Conservation (phyloP, 2,888 invertebrate genomes). For the Eledona agricola region DNA sequence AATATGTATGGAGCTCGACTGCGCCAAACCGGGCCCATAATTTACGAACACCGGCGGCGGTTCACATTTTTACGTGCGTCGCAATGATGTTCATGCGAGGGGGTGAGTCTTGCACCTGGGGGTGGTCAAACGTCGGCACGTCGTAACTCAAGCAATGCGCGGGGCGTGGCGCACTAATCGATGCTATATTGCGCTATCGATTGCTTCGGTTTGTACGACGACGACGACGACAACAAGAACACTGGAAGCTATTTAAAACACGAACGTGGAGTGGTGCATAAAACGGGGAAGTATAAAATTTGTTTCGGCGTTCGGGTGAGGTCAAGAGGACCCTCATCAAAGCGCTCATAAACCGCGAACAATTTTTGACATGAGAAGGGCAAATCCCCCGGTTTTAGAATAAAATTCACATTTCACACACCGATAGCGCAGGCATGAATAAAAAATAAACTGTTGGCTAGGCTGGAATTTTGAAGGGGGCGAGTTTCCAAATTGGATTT, state of each 20-base stretch:
- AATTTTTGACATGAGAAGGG: conserved; percentile 60
- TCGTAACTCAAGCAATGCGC: conserved; percentile 61
- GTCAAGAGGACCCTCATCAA: conserved; percentile 57
- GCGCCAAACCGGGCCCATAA: conserved; percentile 52
- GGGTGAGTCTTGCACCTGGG: conserved; percentile 32
- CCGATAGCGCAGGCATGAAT: conserved; percentile 46
- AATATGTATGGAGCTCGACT: conserved; percentile 54
- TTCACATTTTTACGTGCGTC: conserved; percentile 33
- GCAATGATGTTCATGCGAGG: conserved; percentile 20
- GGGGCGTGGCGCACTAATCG: conserved; percentile 63
- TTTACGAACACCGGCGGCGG: conserved; percentile 50
- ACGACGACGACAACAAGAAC: too few species aligned
- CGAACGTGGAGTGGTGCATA: too few species aligned
- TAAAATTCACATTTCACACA: conserved; percentile 58
- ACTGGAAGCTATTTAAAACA: too few species aligned
- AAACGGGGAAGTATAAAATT: conserved; percentile 50
- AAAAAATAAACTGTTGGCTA: conserved; percentile 42
- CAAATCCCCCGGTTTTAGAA: conserved; percentile 52
- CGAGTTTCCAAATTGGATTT: neutral
- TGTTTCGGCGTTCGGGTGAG: conserved; percentile 44
- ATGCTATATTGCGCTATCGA: conserved; percentile 63
- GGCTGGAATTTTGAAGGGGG: conserved; percentile 14
- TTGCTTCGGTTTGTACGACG: conserved; percentile 50
- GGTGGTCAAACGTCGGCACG: conserved; percentile 54
- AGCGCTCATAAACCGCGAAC: conserved; percentile 61